Conservation (phyloP, 2,113 vertebrate species). For the Colius striatus region DNA sequence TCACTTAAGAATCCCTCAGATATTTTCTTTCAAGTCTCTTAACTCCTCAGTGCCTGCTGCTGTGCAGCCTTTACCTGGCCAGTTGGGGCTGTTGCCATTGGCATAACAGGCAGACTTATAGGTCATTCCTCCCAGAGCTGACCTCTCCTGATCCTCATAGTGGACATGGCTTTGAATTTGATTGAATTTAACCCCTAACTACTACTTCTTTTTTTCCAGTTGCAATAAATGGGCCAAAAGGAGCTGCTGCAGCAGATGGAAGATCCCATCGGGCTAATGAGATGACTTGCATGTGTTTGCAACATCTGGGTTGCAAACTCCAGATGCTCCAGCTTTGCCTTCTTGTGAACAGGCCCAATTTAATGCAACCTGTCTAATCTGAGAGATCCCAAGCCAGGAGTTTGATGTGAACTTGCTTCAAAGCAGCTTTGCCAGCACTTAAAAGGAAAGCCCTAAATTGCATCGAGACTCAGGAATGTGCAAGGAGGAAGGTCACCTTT, state of each 20-base stretch:
- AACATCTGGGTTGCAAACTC: conserved; percentile 12
- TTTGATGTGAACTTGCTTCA: not conserved
- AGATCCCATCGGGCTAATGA: not conserved
- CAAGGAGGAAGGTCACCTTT: not conserved
- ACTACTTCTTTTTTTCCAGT: not conserved
- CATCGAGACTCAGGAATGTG: not conserved
- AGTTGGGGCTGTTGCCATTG: fast-evolving
- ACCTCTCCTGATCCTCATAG: not conserved
- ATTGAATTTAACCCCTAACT: not conserved
- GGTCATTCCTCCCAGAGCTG: not conserved
- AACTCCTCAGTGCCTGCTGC: not conserved
- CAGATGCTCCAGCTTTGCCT: not conserved
- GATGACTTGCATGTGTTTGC: not conserved
- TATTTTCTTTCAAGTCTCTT: not conserved
- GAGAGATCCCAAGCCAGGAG: not conserved
- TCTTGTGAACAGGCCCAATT: not conserved
- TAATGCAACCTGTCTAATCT: not conserved
- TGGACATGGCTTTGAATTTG: not conserved
- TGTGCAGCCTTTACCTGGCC: not conserved
- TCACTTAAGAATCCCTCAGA: not conserved
- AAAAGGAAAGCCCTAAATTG: not conserved
- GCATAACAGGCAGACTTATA: not conserved
- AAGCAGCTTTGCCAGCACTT: not conserved
- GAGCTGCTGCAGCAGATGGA: not conserved
- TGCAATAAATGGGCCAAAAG: not conserved